A percentile compares a stretch with the other conserved stretches of the same genome.
Conservation (phyloP, 2,888 invertebrate genomes). For the Zhuqinia jingwanae region DNA sequence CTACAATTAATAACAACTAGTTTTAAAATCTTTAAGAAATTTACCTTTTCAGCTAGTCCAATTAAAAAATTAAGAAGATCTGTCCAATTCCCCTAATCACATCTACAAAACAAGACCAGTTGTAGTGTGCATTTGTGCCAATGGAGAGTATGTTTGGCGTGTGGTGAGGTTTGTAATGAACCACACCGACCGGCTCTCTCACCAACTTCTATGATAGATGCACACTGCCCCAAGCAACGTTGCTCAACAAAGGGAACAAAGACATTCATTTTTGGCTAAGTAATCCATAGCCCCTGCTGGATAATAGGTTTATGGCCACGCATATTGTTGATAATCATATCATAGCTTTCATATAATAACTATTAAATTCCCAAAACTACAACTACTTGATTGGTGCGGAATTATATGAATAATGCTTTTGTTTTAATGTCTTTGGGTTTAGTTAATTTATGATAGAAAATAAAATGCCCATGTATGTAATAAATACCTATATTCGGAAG, state of each 20-base stretch:
- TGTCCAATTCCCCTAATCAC: conserved; percentile 13
- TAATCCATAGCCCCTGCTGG: too few relatives aligned
- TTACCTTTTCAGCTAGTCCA: conserved; percentile 47
- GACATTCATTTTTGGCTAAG: neutral
- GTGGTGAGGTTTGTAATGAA: conserved; percentile 52
- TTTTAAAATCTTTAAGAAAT: conserved; percentile 19
- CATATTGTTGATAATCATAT: too few relatives aligned
- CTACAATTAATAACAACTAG: too few relatives aligned
- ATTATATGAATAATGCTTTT: too few relatives aligned
- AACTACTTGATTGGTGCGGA: too few relatives aligned
- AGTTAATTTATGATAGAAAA: too few relatives aligned
- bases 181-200: conserved; percentile 47
- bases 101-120: conserved; percentile 7
- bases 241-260: conserved; percentile 32
- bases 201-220: neutral
- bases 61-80: neutral
- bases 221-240: conserved; percentile 43
- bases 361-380: too few relatives aligned
- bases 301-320: too few relatives aligned
- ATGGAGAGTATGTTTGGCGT: conserved; percentile 51
- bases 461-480: too few relatives aligned
- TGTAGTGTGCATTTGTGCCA: neutral
- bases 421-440: too few relatives aligned
- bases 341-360: too few relatives aligned
- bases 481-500: too few relatives aligned